Evolutionary conservation across 2,797 vertebrate genomes (phyloP).

Genomic region (Rhinella marina): DNA sequence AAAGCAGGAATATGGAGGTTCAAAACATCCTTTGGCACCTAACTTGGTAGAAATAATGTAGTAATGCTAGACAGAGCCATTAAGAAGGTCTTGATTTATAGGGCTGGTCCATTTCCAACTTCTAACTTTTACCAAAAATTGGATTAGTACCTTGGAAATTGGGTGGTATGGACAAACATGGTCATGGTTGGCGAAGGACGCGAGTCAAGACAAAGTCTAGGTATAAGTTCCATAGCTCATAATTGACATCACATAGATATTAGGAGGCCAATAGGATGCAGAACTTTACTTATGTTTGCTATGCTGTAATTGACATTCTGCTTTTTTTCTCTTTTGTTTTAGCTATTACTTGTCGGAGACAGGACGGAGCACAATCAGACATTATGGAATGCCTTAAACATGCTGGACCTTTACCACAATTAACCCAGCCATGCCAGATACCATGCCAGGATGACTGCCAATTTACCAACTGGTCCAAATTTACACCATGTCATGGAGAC

Average conservation of each 20-base stretch:
- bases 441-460: conserved; percentile 98
- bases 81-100: neutral
- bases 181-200: too few species aligned
- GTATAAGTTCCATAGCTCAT: neutral
- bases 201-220: neutral
- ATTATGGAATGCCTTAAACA: conserved; percentile 86
- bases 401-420: conserved; percentile 83
- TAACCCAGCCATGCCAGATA: conserved; percentile 91
- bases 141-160: neutral
- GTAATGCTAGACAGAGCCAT: too few species aligned
- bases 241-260: neutral
- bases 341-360: conserved; percentile 95
- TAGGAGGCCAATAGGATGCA: neutral
- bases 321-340: conserved; percentile 50
- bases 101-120: neutral
- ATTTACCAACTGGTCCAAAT: conserved; percentile 96
- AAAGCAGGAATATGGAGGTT: too few species aligned
- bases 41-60: too few species aligned
- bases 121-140: neutral
- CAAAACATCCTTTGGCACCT: too few species aligned
- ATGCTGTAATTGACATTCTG: neutral
- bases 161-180: neutral
- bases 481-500: conserved; percentile 93
- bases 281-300: neutral
- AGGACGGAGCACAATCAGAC: conserved; percentile 89